Evolutionary conservation across 2,113 vertebrate genomes (phyloP), one percentile per base, ranked within the genome.

Genomic region (Haemorhous mexicanus): DNA sequence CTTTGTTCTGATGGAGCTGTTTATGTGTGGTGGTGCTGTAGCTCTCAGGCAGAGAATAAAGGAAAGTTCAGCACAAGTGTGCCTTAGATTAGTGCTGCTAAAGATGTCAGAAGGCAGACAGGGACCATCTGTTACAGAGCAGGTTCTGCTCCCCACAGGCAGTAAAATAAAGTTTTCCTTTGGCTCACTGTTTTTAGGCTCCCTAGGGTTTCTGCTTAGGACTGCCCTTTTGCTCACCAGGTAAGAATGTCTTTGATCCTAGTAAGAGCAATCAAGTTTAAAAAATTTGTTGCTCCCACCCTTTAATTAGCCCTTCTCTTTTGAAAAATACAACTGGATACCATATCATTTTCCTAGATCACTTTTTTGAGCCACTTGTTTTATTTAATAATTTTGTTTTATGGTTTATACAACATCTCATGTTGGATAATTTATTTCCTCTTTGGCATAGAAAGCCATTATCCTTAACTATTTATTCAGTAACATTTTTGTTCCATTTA

Each of bases 401-500:
- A 84, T 22, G 35, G 43, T 35, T 81, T 88, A 81, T 92, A 59
- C 70, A 84, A 21, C 44, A 73, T 84, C 66, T 89, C 74, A 17
- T 27, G 43, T 43, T 89, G 66, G 88, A 93, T 80, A 91, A 96
- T 82, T 93, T 74, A 91, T 92, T 92, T 95, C 41, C 6, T 87
- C 23, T 69, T 67, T 83, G 75, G 68, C 62, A 85, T 16, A 87
- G 72, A 41, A 92, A 89, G 52, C 43, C 84, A 96, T 96, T 97
- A 93, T 81, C 86, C 72, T 74, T 90, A 81, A 93, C 84, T 96
- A 78, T 95, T 96, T 95, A 91, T 91, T 94, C 77, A 77, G 82
- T 79, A 90, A 89, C 56, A 81, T 91, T 96, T 96, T 96, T 91
- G 46, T 94, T 92, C 89, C 84, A 26, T 87, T 92, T 95, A 95